Base-by-base conservation (phyloP, 1,140 invertebrate species). In the Scaptomyza pallida region DNA sequence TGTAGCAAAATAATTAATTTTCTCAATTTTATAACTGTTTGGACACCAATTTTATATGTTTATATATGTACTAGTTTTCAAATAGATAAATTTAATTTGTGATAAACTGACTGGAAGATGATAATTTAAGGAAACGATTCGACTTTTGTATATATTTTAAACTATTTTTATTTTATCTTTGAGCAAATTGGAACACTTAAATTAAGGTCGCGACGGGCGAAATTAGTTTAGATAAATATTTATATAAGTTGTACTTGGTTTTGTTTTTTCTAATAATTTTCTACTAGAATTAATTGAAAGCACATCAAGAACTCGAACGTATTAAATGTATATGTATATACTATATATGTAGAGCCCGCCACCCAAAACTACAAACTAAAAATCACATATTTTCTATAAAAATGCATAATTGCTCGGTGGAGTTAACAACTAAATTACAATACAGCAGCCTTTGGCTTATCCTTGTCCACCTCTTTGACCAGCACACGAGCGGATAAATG, bases 401-500 rank as follows among this genome's bases (percentile, higher is more conserved):
- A 76, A 86, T 86, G 71, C 62, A 48, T 41, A 50, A 44, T 60
- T 41, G 35, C 19, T 35, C 16, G 41, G 19, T 2, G 6, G 8
- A n/a, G 40, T 33, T 12, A 21, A 37, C 3, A 30, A 15, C 12
- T n/a, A n/a, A 45, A 15, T 65, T 67, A 67, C 51, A 60, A 63
- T 51, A 60, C 12, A 48, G 57, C 12, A 48, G 65, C 45, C 57
- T 81, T 47, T 40, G 48, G 5, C 52, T 19, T 56, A n/a, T 57
- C 41, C 4, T 72, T 55, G 5, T 13, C 43, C 33, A 91, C 23
- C 67, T 92, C 91, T 80, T 92, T 93, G 8, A 93, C 82, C 59
- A 94, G 93, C 23, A 93, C 92, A 26, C 86, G 90, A 2, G 92
- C 90, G 3, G 92, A 79, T 0, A 89, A 89, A 86, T 95, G 95